Conservation (phyloP, 2,797 vertebrate species). For the Eupleurogrammus muticus region DNA sequence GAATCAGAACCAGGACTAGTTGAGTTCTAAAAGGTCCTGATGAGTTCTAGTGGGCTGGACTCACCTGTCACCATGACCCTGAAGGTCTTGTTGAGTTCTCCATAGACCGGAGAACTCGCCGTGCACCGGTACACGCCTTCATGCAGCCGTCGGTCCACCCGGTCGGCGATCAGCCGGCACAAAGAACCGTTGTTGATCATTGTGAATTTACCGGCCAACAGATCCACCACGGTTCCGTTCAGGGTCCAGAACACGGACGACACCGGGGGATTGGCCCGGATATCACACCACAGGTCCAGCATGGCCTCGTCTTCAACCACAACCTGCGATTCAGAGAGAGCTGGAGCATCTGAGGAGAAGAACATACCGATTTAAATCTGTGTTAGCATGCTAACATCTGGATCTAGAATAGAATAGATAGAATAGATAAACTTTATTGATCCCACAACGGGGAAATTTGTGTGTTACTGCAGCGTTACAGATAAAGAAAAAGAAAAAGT, state of each 20-base stretch:
- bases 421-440: too few species aligned
- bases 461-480: too few species aligned
- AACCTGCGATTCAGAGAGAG: conserved; percentile 74
- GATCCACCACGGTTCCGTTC: conserved; percentile 72
- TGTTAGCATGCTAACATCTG: not conserved
- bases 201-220: conserved; percentile 69
- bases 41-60: conserved; percentile 24
- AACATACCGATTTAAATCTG: not conserved
- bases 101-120: conserved; percentile 57
- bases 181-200: conserved; percentile 78
- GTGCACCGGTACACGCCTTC: conserved; percentile 85
- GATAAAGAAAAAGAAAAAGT: too few species aligned
- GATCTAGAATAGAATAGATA: too few species aligned
- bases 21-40: too few species aligned
- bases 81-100: conserved; percentile 73
- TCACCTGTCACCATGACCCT: conserved; percentile 87
- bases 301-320: conserved; percentile 63
- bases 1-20: too few species aligned
- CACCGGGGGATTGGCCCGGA: conserved; percentile 87
- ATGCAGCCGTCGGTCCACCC: conserved; percentile 75
- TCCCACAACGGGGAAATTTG: too few species aligned
- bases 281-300: conserved; percentile 80
- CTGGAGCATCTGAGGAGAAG: conserved; percentile 83
- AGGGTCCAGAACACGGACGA: conserved; percentile 82
- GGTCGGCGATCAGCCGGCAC: conserved; percentile 72